phyloP scores from a whole-genome alignment of 2,888 invertebrate genomes.

The Conistra vaccinii region DNA sequence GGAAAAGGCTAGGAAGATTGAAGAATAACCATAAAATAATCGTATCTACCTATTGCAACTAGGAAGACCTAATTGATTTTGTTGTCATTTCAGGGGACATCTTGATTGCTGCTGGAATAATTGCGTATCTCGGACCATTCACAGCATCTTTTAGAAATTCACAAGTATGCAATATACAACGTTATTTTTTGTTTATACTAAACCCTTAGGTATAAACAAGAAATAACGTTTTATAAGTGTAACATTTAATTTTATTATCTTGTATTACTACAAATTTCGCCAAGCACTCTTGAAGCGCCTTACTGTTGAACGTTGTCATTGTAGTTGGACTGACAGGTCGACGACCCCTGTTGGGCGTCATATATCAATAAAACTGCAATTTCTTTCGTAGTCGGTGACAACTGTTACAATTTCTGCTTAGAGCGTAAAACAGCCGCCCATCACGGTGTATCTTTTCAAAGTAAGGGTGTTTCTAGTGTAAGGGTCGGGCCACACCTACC shows the following conservation, averaged over 20 bases:
- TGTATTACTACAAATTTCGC: not conserved
- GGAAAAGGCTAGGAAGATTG: too few relatives aligned
- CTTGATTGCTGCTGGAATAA: conserved; percentile 96
- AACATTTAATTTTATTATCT: not conserved
- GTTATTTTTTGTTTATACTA: too few relatives aligned
- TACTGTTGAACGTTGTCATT: not conserved
- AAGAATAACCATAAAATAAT: too few relatives aligned
- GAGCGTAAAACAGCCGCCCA: not conserved
- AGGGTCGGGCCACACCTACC: too few relatives aligned
- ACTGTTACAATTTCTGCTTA: not conserved
- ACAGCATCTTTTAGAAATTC: conserved; percentile 93
- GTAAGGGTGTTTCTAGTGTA: not conserved
- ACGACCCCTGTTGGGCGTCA: not conserved
- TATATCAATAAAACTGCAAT: not conserved
- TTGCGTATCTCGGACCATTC: conserved; percentile 98
- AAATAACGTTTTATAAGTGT: too few relatives aligned
- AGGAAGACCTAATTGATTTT: not conserved
- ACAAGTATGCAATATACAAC: conserved; percentile 80
- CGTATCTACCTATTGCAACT: too few relatives aligned
- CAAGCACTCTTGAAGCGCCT: not conserved
- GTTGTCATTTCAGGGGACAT: conserved; percentile 93
- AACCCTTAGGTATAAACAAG: too few relatives aligned
- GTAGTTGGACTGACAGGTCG: not conserved
- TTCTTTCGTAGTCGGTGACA: not conserved
- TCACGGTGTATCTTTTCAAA: not conserved